Percentiles rank a stretch among this genome's conserved stretches.
These are phyloP conservation scores for Neostethus bicornis DNA, from an alignment of 2,797 vertebrate species.

Conservation along the genomic window DNA sequence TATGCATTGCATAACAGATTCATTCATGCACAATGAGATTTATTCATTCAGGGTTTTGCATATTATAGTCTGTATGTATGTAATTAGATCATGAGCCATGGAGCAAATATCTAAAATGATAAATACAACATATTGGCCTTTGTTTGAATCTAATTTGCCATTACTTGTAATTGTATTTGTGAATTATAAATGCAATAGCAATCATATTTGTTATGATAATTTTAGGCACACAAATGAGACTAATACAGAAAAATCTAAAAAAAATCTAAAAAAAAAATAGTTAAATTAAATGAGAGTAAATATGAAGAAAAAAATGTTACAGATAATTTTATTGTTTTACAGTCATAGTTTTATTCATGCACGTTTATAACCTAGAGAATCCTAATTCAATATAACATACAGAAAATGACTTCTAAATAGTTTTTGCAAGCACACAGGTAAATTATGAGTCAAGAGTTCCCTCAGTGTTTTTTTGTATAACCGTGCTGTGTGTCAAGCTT, in stretches of 20 bases:
- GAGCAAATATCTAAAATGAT: not conserved
- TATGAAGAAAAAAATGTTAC: not conserved
- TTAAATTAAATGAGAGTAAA: not conserved
- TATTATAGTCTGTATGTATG: not conserved
- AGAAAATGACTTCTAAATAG: not conserved
- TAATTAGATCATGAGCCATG: not conserved
- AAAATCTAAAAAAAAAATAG: no score
- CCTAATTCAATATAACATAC: not conserved
- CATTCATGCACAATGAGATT: not conserved
- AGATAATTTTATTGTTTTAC: not conserved
- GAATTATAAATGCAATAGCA: no score
- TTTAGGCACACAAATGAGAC: not conserved
- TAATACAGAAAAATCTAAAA: not conserved
- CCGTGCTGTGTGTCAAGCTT: not conserved
- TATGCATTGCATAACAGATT: not conserved
- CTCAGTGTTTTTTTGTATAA: constrained; percentile 9
- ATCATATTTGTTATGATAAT: not conserved
- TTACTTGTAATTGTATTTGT: no score
- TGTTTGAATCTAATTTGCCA: not conserved
- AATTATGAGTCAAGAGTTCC: constrained; percentile 10
- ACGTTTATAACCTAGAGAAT: not conserved
- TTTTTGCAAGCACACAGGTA: not conserved
- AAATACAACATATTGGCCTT: not conserved
- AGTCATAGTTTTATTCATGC: not conserved
- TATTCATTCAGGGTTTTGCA: not conserved